These are phyloP conservation scores for Lamprologus callipterus DNA, from an alignment of 2,113 vertebrate genomes.

Conservation along the genomic window DNA sequence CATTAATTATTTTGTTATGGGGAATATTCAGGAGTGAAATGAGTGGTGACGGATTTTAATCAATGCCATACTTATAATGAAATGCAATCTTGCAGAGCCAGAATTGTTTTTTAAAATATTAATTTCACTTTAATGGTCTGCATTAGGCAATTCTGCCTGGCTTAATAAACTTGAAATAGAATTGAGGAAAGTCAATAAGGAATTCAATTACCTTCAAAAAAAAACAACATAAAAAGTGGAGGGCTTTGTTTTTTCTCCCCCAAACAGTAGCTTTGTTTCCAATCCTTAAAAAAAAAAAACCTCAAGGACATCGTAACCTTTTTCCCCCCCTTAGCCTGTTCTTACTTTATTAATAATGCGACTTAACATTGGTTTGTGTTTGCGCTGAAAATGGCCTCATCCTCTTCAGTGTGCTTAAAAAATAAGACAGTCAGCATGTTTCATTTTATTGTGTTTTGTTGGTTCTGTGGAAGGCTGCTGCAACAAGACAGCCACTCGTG, in stretches of 20 bases:
- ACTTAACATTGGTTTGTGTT: not conserved
- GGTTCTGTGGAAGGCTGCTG: not conserved
- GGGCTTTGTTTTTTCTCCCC: not conserved
- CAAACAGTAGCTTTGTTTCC: not conserved
- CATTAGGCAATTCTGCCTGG: constrained; percentile 64
- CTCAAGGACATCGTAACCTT: constrained; percentile 47
- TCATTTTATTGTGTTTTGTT: not conserved
- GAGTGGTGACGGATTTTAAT: constrained; percentile 67
- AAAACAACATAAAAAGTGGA: constrained; percentile 51
- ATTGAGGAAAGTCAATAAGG: constrained; percentile 73
- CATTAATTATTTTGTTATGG: constrained; percentile 50
- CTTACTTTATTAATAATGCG: not conserved
- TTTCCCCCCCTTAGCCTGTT: not conserved
- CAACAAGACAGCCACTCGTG: not conserved
- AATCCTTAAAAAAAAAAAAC: not conserved
- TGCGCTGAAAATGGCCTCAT: not conserved
- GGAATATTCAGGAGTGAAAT: constrained; percentile 55
- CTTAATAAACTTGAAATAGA: constrained; percentile 73
- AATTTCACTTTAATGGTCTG: constrained; percentile 69
- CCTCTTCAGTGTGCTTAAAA: not conserved
- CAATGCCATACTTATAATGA: constrained; percentile 62
- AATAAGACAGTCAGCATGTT: not conserved
- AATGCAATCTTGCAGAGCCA: constrained; percentile 55
- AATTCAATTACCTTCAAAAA: constrained; percentile 70
- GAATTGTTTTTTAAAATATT: constrained; percentile 68